phyloP scores from a whole-genome alignment of 2,113 vertebrate genomes.

The Rhea pennata region DNA sequence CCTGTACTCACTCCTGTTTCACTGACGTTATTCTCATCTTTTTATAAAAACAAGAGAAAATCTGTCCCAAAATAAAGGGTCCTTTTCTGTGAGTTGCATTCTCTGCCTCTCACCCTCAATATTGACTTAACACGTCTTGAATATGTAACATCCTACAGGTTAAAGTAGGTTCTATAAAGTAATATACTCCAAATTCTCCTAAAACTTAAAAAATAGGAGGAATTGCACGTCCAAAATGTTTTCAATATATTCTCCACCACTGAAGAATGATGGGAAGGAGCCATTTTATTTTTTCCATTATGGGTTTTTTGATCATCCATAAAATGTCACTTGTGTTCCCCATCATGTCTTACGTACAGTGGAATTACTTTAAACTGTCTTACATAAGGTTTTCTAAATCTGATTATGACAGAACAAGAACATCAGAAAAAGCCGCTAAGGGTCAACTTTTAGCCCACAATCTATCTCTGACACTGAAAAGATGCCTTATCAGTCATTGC shows the following conservation, averaged over 20 bases:
- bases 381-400: constrained; percentile 4
- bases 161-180: neutral
- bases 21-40: neutral
- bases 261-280: neutral
- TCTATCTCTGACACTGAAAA: constrained; percentile 2
- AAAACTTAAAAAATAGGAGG: neutral
- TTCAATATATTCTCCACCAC: neutral
- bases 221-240: neutral
- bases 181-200: neutral
- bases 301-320: neutral
- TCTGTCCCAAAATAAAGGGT: neutral
- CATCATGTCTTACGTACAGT: neutral
- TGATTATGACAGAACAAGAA: constrained; percentile 34
- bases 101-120: neutral
- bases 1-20: neutral
- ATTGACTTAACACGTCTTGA: neutral
- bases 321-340: neutral
- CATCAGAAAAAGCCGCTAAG: neutral
- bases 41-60: neutral
- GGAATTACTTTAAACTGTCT: constrained; percentile 14
- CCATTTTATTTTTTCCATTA: neutral
- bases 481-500: neutral
- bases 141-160: neutral
- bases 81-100: neutral
- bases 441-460: neutral